A percentile compares a stretch with the other conserved stretches of the same genome.
These are phyloP conservation scores for Thecophora atra DNA, from an alignment of 2,888 invertebrate species.

Conservation along the genomic window DNA sequence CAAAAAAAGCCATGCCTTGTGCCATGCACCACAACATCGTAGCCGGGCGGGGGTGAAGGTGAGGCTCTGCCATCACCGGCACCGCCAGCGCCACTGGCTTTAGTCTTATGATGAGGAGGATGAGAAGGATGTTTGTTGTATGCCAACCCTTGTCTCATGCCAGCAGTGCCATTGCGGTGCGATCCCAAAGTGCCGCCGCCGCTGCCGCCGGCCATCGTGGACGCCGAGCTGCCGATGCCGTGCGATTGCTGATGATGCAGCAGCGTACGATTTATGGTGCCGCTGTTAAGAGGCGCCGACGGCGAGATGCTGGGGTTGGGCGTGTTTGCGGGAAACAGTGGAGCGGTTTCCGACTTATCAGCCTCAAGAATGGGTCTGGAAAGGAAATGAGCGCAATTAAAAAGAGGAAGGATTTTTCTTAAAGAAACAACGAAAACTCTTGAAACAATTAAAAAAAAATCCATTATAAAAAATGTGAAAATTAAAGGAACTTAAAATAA, in stretches of 20 bases:
- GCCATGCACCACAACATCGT: slow-evolving; percentile 68
- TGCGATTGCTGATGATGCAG: slow-evolving; percentile 64
- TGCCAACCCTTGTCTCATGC: slow-evolving; percentile 66
- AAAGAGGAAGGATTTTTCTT: background rate
- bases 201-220: slow-evolving; percentile 46
- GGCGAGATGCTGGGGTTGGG: slow-evolving; percentile 64
- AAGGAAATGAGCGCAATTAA: background rate
- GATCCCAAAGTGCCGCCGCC: slow-evolving; percentile 50
- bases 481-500: background rate
- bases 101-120: slow-evolving; percentile 58
- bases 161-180: slow-evolving; percentile 62
- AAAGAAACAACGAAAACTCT: no score
- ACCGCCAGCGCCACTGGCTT: slow-evolving; percentile 52
- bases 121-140: slow-evolving; percentile 42
- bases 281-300: slow-evolving; percentile 58
- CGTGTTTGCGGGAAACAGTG: slow-evolving; percentile 64
- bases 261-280: slow-evolving; percentile 65
- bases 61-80: slow-evolving; percentile 50
- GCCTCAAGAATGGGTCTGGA: slow-evolving; percentile 58
- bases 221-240: slow-evolving; percentile 47
- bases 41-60: slow-evolving; percentile 67
- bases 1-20: slow-evolving; percentile 67
- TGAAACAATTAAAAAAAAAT: slow-evolving; percentile 6
- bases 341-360: slow-evolving; percentile 66
- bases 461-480: background rate